Evolutionary conservation across 2,797 vertebrate species (phyloP).

Genomic region (Hephaestus fuliginosus): DNA sequence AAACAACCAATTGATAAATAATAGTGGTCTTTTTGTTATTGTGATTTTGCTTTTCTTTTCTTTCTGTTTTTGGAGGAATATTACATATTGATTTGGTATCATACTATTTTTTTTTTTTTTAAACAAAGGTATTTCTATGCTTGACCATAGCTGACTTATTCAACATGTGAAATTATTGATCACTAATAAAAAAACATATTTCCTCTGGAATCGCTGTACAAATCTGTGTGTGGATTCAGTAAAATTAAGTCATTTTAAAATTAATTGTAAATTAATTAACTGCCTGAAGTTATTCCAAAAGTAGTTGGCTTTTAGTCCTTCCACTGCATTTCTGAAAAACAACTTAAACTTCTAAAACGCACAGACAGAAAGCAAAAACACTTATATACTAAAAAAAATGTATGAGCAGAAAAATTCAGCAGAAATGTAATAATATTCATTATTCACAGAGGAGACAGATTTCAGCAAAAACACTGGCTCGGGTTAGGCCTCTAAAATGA

Average conservation of each 20-base stretch:
- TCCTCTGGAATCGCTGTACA: not conserved
- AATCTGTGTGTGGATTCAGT: not conserved
- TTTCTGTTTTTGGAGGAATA: not conserved
- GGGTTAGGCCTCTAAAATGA: not conserved
- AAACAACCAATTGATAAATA: not conserved
- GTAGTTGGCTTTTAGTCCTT: not conserved
- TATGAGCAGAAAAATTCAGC: too few relatives aligned
- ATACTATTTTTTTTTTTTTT: not conserved
- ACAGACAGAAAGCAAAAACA: too few relatives aligned
- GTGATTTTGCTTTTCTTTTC: not conserved
- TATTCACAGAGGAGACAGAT: too few relatives aligned
- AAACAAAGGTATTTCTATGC: not conserved
- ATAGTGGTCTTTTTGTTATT: not conserved
- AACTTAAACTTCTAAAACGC: too few relatives aligned
- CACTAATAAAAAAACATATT: conserved; percentile 47
- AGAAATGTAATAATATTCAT: too few relatives aligned
- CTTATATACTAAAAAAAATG: too few relatives aligned
- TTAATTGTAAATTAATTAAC: too few relatives aligned
- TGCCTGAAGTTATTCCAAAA: not conserved
- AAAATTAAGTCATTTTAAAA: not conserved
- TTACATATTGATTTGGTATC: not conserved
- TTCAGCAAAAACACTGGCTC: too few relatives aligned
- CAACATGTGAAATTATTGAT: conserved; percentile 6
- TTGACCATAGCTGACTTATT: conserved; percentile 12
- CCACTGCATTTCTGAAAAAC: not conserved